Conservation (phyloP, 1,140 invertebrate genomes). For the Anoplolepis gracilipes region DNA sequence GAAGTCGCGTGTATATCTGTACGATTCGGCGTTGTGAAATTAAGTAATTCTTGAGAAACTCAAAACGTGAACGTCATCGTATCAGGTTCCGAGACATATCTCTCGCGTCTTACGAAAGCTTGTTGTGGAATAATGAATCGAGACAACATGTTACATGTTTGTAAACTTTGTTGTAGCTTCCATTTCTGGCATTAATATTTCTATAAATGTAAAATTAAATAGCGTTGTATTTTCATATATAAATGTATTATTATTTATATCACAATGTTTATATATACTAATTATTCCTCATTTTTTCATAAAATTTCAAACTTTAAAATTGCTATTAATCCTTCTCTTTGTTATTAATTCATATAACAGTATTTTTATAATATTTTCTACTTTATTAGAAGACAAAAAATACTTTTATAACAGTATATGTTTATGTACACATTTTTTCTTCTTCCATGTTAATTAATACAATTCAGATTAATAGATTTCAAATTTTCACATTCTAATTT, state of each 20-base stretch:
- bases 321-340: too few relatives aligned
- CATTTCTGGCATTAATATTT: background rate
- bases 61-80: constrained; percentile 39
- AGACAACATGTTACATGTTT: background rate
- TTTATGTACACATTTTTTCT: background rate
- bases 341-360: background rate
- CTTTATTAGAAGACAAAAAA: background rate
- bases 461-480: background rate
- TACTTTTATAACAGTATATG: background rate
- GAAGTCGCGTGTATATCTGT: constrained; percentile 8
- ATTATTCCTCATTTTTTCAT: background rate
- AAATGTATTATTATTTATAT: background rate
- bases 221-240: background rate
- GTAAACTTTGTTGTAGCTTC: background rate
- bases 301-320: background rate
- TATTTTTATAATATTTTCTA: background rate
- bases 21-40: constrained; percentile 58
- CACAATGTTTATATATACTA: background rate
- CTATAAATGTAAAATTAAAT: background rate
- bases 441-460: background rate
- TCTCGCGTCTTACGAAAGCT: constrained; percentile 19
- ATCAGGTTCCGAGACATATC: background rate
- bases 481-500: background rate
- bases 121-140: background rate
- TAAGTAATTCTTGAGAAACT: constrained; percentile 39